Evolutionary conservation across 2,888 invertebrate species (phyloP), one percentile per base, ranked within the genome.

Genomic region (Listrodromus nycthemerus): DNA sequence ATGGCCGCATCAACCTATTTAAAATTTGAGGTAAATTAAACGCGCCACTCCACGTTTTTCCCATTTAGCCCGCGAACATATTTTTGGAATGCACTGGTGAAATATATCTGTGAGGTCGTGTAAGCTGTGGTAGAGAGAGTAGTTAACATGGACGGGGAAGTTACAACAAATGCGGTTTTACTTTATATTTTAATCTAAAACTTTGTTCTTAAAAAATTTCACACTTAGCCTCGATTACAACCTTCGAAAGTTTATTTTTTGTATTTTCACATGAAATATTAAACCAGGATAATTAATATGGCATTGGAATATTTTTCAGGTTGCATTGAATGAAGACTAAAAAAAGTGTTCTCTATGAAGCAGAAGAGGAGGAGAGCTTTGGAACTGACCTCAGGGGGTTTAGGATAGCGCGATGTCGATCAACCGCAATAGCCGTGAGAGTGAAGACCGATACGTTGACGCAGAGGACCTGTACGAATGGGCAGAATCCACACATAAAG

Each of bases 381-480:
- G n/a, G 16, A 86, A 92, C 94, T 94, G 94, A 96, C 96, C 96
- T 96, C 85, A 96, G 94, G 24, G 96, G 96, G 86, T 96, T 96
- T 80, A 96, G 95, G 85, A 96, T 96, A 2, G 97, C 97, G 63
- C 96, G 95, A 93, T 98, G 97, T 30, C 98, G 95, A 94, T 98
- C 98, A 78, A 98, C 95, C 0, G 98, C 97, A 81, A 98, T 97
- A 73, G 97, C 97, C 13, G 97, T 97, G 24, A 98, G 94, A 0
- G 98, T 98, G 91, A 98, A 97, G 45, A 98, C 97, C 88, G 97
- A 97, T n/a, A 98, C 97, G 91, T 97, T 97, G 1, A 98, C 97
- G 86, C 97, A 97, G 19, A 98, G 94, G 0, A 97, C 96, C 94
- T 97, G 97, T 10, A 98, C 96, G 93, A 97, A 98, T 0, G 98